phyloP scores from a whole-genome alignment of 1,140 invertebrate genomes.

The Drosophila nebulosa region DNA sequence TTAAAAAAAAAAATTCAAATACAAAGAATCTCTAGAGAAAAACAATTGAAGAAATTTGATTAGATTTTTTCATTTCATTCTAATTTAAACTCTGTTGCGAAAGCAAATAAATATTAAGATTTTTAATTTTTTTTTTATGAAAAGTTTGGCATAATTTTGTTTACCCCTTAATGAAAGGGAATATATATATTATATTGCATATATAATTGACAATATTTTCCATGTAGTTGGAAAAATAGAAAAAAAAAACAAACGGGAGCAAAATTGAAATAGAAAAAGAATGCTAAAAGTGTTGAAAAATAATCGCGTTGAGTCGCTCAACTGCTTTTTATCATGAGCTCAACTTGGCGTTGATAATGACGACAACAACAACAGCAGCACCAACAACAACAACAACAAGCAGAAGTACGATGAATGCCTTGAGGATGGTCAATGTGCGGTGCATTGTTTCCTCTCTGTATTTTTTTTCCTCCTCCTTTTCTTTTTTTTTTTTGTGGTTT shows the following conservation, averaged over 20 bases:
- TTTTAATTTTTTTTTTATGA: too few species aligned
- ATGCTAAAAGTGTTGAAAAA: conserved; percentile 51
- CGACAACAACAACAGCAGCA: conserved; percentile 37
- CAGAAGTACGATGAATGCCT: conserved; percentile 33
- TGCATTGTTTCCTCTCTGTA: conserved; percentile 42
- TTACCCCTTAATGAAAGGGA: not conserved
- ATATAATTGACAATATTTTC: not conserved
- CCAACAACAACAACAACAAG: conserved; percentile 27
- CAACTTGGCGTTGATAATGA: conserved; percentile 74
- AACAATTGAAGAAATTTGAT: too few species aligned
- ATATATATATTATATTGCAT: not conserved
- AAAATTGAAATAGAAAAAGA: conserved; percentile 18
- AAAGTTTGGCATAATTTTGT: not conserved
- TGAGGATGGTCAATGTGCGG: conserved; percentile 37
- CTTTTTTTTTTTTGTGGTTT: conserved; percentile 22
- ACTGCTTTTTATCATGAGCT: conserved; percentile 70
- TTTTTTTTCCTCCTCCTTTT: conserved; percentile 6
- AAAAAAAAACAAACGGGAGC: not conserved
- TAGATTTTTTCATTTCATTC: too few species aligned
- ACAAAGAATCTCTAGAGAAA: too few species aligned
- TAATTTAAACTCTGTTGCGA: too few species aligned
- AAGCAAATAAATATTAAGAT: too few species aligned
- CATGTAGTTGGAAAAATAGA: not conserved
- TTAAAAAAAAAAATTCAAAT: not conserved
- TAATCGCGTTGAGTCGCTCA: conserved; percentile 63